A percentile compares a stretch with the other conserved stretches of the same genome.
Evolutionary conservation across 2,113 vertebrate genomes (phyloP).

Genomic region (Aramus guarauna): DNA sequence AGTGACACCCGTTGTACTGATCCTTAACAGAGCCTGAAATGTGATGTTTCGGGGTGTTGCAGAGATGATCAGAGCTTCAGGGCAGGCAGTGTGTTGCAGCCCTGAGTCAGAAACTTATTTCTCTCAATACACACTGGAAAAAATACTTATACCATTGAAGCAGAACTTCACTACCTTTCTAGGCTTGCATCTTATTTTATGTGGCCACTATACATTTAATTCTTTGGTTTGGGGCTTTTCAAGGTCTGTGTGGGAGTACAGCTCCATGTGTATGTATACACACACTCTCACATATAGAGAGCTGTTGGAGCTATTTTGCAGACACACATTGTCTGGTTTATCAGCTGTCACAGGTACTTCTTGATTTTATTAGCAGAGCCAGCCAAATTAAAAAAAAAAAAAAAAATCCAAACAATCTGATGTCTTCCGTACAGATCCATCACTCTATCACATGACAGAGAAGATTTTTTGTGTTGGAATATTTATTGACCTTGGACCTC

Average conservation of each 20-base stretch:
- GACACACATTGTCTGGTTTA: neutral
- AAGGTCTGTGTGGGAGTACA: neutral
- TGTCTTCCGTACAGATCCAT: neutral
- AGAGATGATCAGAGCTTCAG: neutral
- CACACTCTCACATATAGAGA: neutral
- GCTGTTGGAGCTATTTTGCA: neutral
- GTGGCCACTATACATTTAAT: neutral
- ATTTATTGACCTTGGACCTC: conserved; percentile 16
- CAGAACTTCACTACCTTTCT: neutral
- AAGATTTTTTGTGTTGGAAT: conserved; percentile 8
- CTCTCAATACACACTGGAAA: neutral
- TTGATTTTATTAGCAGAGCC: neutral
- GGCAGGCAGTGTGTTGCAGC: neutral
- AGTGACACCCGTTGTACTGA: neutral
- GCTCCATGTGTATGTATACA: neutral
- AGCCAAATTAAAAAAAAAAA: neutral
- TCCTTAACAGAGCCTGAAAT: neutral
- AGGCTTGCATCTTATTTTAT: neutral
- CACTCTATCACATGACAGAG: neutral
- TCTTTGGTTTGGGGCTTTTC: neutral
- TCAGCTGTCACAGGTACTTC: neutral
- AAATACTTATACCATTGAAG: neutral
- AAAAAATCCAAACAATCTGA: neutral
- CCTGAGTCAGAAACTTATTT: neutral
- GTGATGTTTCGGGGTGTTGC: neutral